Evolutionary conservation across 2,113 vertebrate genomes (phyloP), one percentile per base, ranked within the genome.

Genomic region (Equus przewalskii): DNA sequence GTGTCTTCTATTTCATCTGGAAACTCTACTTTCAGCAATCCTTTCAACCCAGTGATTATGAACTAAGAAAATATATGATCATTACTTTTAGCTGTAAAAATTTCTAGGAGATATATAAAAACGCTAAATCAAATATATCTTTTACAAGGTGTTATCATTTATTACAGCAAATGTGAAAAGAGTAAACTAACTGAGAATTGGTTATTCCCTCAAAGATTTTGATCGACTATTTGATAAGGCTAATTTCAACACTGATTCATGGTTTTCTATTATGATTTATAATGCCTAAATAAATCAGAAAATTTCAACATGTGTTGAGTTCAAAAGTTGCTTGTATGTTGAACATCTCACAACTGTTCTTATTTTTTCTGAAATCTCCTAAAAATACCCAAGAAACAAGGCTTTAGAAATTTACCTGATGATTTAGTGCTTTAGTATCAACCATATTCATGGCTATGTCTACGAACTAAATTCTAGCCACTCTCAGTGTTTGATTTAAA

Each of bases 401-500:
- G 2, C 33, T 89, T 95, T 91, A 67, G 36, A 73, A 49, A 79
- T 89, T 93, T 97, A 73, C 12, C 54, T 93, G 46, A 89, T 89
- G 83, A 85, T 93, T 30, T 95, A 89, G 78, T 96, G 41, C 60
- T 92, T 97, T 89, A 67, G 95, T 95, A 81, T 79, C 67, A 6
- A 51, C 65, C 33, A 10, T 95, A 89, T 36, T 79, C 51, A 75
- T 92, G 41, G 22, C 33, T 97, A 49, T 86, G 83, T 89, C 51
- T 97, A 4, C 21, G 60, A 96, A 41, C 24, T 89, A 96, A 97
- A 95, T 84, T 85, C 26, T 96, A 87, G 73, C 26, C 44, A 44
- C 8, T 97, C 3, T 89, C 89, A 93, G 73, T 51, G 7, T 85
- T 72, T 96, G 26, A 11, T 96, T 97, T 94, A 97, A 97, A 97